Conservation (phyloP, 2,888 invertebrate species). For the Maniola hyperantus region DNA sequence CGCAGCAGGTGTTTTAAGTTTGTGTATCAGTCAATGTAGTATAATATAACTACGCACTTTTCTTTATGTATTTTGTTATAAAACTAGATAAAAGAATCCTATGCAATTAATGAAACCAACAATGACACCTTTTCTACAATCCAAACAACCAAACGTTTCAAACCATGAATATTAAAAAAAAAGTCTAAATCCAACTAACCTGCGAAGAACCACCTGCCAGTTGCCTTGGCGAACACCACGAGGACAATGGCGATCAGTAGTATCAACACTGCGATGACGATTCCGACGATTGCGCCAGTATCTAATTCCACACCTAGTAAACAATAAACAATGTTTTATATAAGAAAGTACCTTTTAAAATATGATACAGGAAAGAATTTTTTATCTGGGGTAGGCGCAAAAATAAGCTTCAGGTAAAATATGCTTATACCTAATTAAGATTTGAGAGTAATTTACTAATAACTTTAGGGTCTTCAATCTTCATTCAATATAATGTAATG, state of each 20-base stretch:
- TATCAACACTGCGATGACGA: slow-evolving; percentile 87
- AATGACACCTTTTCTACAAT: slow-evolving; percentile 13
- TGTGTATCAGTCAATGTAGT: no score
- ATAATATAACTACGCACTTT: no score
- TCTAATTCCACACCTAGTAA: slow-evolving; percentile 86
- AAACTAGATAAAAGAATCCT: background rate
- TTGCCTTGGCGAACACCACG: slow-evolving; percentile 89
- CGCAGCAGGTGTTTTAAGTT: background rate
- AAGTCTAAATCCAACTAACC: slow-evolving; percentile 73
- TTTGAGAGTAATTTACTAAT: no score
- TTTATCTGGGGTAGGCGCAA: no score
- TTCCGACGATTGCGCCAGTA: slow-evolving; percentile 89
- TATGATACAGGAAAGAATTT: background rate
- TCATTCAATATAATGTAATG: no score
- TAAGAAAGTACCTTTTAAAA: background rate
- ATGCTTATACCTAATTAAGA: no score
- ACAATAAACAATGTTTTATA: slow-evolving; percentile 25
- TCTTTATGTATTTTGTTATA: background rate
- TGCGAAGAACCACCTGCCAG: slow-evolving; percentile 93
- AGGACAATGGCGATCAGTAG: slow-evolving; percentile 85
- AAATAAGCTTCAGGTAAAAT: no score
- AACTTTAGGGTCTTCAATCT: no score
- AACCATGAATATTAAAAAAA: slow-evolving; percentile 8
- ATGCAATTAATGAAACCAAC: background rate
- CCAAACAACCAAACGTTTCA: slow-evolving; percentile 10